A percentile compares a stretch with the other conserved stretches of the same genome.
These are phyloP conservation scores for Pachypeltis micranthus DNA, from an alignment of 1,140 invertebrate species.

Conservation along the genomic window DNA sequence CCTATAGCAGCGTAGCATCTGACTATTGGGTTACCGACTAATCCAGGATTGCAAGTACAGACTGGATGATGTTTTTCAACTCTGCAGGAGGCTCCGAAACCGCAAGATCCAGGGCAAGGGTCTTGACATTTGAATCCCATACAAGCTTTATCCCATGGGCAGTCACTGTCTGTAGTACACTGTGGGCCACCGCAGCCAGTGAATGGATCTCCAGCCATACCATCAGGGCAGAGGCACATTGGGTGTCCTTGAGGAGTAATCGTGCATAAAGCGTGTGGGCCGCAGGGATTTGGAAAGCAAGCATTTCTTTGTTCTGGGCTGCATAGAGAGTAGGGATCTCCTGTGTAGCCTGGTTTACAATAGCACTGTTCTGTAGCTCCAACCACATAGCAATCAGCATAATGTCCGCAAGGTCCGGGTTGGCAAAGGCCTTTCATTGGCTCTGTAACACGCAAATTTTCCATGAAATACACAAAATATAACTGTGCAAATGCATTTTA, in stretches of 20 bases:
- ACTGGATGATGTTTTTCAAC: slow-evolving; percentile 64
- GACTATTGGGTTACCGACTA: slow-evolving; percentile 59
- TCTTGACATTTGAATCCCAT: slow-evolving; percentile 63
- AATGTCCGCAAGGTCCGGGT: slow-evolving; percentile 63
- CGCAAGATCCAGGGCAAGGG: slow-evolving; percentile 70
- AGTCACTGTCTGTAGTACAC: slow-evolving; percentile 64
- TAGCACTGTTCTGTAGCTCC: slow-evolving; percentile 62
- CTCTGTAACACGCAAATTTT: slow-evolving; percentile 25
- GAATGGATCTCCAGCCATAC: slow-evolving; percentile 63
- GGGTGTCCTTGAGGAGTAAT: slow-evolving; percentile 44
- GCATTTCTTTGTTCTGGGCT: slow-evolving; percentile 46
- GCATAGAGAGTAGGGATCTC: slow-evolving; percentile 63
- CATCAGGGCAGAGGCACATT: slow-evolving; percentile 58
- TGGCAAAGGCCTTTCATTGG: slow-evolving; percentile 47
- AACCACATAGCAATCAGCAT: slow-evolving; percentile 64
- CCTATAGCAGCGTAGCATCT: slow-evolving; percentile 48
- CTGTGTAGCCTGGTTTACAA: slow-evolving; percentile 57
- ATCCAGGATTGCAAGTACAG: slow-evolving; percentile 55
- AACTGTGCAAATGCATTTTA: not conserved
- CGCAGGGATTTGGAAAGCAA: slow-evolving; percentile 65
- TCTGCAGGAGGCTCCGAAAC: slow-evolving; percentile 53
- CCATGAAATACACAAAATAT: not conserved
- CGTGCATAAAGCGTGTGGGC: slow-evolving; percentile 57
- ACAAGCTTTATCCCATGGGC: slow-evolving; percentile 54
- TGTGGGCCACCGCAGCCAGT: slow-evolving; percentile 63